phyloP scores from a whole-genome alignment of 64 coral and sea anemone genomes.

The Porites australiensis region DNA sequence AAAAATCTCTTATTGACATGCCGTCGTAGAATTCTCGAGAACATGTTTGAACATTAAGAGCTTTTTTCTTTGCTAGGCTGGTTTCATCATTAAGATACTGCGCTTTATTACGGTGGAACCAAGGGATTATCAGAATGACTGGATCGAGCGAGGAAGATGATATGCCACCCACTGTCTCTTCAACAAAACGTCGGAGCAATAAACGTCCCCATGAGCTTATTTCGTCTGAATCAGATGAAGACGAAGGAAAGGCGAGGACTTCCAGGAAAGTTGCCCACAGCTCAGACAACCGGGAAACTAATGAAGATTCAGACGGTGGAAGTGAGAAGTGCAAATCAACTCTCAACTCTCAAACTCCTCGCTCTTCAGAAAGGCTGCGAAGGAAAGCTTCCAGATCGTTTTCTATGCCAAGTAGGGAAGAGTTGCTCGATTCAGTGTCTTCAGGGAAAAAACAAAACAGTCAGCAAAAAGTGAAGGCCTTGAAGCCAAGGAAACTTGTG shows the following conservation, averaged over 20 bases:
- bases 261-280: not conserved
- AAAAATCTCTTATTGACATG: no score
- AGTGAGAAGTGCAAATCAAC: not conserved
- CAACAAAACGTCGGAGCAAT: not conserved
- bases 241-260: not conserved
- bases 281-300: not conserved
- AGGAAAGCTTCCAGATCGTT: slow-evolving; percentile 63
- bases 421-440: slow-evolving; percentile 64
- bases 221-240: slow-evolving; percentile 5
- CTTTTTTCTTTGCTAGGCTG: not conserved
- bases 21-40: no score
- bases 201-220: not conserved
- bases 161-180: not conserved
- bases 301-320: not conserved
- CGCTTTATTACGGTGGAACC: not conserved
- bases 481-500: slow-evolving; percentile 67
- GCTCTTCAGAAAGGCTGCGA: slow-evolving; percentile 79
- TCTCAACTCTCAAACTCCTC: slow-evolving; percentile 24
- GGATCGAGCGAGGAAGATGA: slow-evolving; percentile 1
- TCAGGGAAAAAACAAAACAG: not conserved
- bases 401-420: slow-evolving; percentile 75
- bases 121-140: not conserved
- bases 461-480: slow-evolving; percentile 5
- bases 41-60: no score
- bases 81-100: not conserved